Evolutionary conservation across 1,140 invertebrate genomes (phyloP), one percentile per base, ranked within the genome.

Genomic region (Ceratoteleas bidentatus): DNA sequence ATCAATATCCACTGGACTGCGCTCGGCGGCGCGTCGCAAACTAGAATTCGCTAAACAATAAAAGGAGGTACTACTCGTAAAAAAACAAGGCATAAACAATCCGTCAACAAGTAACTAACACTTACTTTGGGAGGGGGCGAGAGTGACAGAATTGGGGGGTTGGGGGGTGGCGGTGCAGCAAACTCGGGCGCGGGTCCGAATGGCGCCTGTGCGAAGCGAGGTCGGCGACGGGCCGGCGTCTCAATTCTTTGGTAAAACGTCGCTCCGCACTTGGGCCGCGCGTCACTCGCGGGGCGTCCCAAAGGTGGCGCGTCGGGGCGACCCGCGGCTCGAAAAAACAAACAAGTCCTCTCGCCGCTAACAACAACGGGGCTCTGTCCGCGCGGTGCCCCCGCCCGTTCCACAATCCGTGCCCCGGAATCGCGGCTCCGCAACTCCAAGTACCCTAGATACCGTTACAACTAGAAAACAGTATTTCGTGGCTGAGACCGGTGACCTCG

Each of bases 151-250:
- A n/a, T n/a, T n/a, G n/a, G n/a, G n/a, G n/a, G n/a, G n/a, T n/a
- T n/a, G n/a, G n/a, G n/a, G n/a, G n/a, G n/a, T n/a, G n/a, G n/a
- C n/a, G n/a, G n/a, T 72, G 76, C 69, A 80, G 68, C 77, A 80
- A 80, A 80, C 9, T 10, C 61, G 62, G 52, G 13, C 75, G 40
- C 66, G 36, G 6, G 13, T 69, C 11, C 8, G 65, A 34, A 49
- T 43, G 47, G 10, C 10, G 34, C 68, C 69, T 62, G 38, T 72
- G 77, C 77, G 69, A 62, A 80, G 77, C 69, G 69, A 80, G 33
- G 68, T 80, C 77, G 77, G 62, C 77, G 77, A 73, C 69, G 68
- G 14, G 76, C 68, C 76, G 76, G 76, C 76, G 76, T 79, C 62
- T 68, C 34, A 61, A 66, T 33, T 73, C 68, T 79, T 79, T 72